Evolutionary conservation across 2,888 invertebrate genomes (phyloP).

Genomic region (Mycalesis mineus): DNA sequence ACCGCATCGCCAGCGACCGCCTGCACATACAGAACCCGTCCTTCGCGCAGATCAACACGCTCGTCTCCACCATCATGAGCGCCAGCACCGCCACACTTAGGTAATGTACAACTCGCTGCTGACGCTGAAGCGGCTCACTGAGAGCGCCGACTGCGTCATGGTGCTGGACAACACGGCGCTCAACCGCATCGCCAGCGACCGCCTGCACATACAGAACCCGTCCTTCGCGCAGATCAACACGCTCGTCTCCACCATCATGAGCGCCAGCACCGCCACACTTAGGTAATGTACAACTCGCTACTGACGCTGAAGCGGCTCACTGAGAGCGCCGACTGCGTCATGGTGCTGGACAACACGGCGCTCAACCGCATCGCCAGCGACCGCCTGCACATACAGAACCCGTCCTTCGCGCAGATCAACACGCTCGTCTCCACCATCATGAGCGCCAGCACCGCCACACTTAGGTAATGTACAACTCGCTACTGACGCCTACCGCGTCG

Average conservation of each 20-base stretch:
- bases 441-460: slow-evolving; percentile 97
- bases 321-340: slow-evolving; percentile 97
- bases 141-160: slow-evolving; percentile 97
- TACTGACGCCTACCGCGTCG: too few species aligned
- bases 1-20: slow-evolving; percentile 94
- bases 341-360: slow-evolving; percentile 98
- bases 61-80: slow-evolving; percentile 99
- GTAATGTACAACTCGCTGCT: slow-evolving; percentile 83
- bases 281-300: slow-evolving; percentile 83
- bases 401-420: slow-evolving; percentile 98
- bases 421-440: slow-evolving; percentile 98
- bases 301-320: slow-evolving; percentile 95
- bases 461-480: slow-evolving; percentile 86
- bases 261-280: slow-evolving; percentile 96
- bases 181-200: slow-evolving; percentile 94
- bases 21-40: slow-evolving; percentile 97
- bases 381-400: slow-evolving; percentile 95
- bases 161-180: slow-evolving; percentile 98
- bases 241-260: slow-evolving; percentile 98
- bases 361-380: slow-evolving; percentile 95
- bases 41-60: slow-evolving; percentile 96
- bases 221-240: slow-evolving; percentile 98
- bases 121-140: slow-evolving; percentile 94
- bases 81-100: slow-evolving; percentile 96
- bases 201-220: slow-evolving; percentile 96